Conservation (phyloP, 2,113 vertebrate genomes). For the Chelonoidis abingdonii region DNA sequence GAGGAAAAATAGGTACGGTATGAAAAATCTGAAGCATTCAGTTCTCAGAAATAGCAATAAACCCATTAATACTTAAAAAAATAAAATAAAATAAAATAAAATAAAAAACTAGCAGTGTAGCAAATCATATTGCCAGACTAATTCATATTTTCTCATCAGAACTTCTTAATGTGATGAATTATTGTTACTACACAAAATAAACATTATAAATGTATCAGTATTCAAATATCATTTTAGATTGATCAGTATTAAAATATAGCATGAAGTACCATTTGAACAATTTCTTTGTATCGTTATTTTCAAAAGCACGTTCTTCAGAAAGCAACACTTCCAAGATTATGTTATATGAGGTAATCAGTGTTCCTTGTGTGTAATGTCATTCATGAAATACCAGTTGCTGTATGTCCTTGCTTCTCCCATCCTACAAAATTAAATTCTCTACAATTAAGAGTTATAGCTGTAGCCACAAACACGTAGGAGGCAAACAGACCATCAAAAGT, state of each 20-base stretch:
- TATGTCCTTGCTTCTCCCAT: background rate
- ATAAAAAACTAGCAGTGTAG: background rate
- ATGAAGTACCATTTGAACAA: background rate
- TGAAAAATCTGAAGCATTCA: background rate
- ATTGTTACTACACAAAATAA: fast-evolving
- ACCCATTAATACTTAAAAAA: background rate
- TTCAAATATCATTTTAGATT: background rate
- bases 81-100: background rate
- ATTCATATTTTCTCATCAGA: background rate
- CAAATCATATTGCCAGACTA: background rate
- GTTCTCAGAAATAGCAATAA: slow-evolving; percentile 38
- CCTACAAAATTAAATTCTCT: background rate
- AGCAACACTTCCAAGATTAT: fast-evolving
- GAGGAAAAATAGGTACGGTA: background rate
- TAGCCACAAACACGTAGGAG: background rate
- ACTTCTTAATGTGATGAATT: background rate
- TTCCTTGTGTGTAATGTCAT: background rate
- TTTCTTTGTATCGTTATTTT: background rate
- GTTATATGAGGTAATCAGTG: background rate
- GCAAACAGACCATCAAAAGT: background rate
- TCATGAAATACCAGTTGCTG: background rate
- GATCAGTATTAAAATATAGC: background rate
- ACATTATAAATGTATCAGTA: background rate
- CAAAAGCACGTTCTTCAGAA: background rate
- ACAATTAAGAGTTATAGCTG: background rate